These are phyloP conservation scores for Sicus ferrugineus DNA, from an alignment of 2,888 invertebrate species.

Conservation along the genomic window DNA sequence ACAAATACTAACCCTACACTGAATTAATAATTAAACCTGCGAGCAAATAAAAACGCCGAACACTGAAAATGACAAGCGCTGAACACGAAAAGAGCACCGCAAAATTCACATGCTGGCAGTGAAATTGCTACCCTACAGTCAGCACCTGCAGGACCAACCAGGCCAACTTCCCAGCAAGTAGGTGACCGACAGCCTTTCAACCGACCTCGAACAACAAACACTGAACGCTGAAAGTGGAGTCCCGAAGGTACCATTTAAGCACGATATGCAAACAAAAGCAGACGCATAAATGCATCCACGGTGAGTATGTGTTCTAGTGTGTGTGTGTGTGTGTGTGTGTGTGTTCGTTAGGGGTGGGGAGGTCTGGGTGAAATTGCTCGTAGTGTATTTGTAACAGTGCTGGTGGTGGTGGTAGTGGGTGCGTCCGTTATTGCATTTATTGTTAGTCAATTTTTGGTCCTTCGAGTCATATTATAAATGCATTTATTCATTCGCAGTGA, in stretches of 20 bases:
- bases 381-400: neutral
- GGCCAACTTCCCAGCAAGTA: neutral
- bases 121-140: neutral
- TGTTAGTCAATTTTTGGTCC: slow-evolving; percentile 36
- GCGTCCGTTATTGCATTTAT: slow-evolving; percentile 6
- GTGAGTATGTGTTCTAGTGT: neutral
- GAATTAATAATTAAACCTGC: slow-evolving; percentile 20
- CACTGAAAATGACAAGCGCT: neutral
- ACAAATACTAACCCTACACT: slow-evolving; percentile 3
- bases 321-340: slow-evolving; percentile 2
- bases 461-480: slow-evolving; percentile 46
- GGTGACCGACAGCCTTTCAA: neutral
- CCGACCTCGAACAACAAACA: too few species aligned
- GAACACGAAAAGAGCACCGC: neutral
- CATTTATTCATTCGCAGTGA: slow-evolving; percentile 37
- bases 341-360: neutral
- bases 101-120: neutral
- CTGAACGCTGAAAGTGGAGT: neutral
- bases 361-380: too few species aligned
- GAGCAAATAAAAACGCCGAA: neutral
- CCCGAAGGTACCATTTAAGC: slow-evolving; percentile 26
- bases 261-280: slow-evolving; percentile 15
- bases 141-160: neutral
- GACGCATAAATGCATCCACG: neutral
- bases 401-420: neutral